Evolutionary conservation across 2,797 vertebrate species (phyloP).

Genomic region (Parauchenoglanis punctatus): DNA sequence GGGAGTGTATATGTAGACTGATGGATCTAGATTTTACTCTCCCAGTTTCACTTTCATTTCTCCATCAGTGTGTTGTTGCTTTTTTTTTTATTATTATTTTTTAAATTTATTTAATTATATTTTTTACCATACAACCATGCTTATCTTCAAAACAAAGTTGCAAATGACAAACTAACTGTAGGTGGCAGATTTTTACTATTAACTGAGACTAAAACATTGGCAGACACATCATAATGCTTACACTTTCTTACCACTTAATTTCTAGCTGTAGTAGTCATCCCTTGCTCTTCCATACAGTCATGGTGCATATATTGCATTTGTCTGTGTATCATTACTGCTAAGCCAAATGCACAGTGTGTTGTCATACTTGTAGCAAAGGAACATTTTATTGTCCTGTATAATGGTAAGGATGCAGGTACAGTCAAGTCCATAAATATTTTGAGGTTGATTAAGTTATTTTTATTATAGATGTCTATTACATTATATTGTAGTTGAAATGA

Average conservation of each 20-base stretch:
- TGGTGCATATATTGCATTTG: background rate
- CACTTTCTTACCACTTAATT: background rate
- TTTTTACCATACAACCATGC: constrained; percentile 64
- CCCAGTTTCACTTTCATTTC: background rate
- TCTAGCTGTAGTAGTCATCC: background rate
- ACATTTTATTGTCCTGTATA: background rate
- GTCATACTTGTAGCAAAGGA: background rate
- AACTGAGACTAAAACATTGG: constrained; percentile 33
- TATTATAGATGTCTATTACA: background rate
- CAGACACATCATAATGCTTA: background rate
- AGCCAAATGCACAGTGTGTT: background rate
- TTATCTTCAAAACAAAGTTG: constrained; percentile 21
- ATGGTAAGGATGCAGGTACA: background rate
- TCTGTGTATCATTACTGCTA: background rate
- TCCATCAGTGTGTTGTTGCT: background rate
- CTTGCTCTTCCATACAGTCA: background rate
- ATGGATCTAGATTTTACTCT: background rate
- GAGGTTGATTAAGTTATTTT: background rate
- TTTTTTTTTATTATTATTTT: background rate
- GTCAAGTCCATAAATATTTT: background rate
- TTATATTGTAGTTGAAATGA: background rate
- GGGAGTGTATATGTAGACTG: background rate
- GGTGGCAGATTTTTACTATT: constrained; percentile 62
- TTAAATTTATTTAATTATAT: constrained; percentile 57
- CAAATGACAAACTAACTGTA: constrained; percentile 66